Percentiles rank a stretch among this genome's conserved stretches.
Conservation (phyloP, 2,888 invertebrate genomes). For the Pollenia amentaria region DNA sequence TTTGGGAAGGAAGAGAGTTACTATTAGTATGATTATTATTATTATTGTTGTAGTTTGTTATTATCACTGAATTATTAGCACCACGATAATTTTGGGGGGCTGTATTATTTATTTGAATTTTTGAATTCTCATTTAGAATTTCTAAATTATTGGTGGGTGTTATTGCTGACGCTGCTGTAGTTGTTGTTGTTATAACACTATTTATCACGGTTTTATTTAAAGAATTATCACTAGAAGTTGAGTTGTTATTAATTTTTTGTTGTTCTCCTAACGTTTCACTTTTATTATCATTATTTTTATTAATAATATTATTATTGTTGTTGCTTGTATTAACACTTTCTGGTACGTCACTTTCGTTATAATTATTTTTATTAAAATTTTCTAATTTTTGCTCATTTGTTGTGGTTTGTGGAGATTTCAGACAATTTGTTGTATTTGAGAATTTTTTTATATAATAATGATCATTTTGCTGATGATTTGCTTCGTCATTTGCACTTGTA, state of each 20-base stretch:
- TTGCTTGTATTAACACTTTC: slow-evolving; percentile 67
- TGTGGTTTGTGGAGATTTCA: slow-evolving; percentile 42
- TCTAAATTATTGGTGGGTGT: slow-evolving; percentile 50
- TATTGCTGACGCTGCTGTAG: slow-evolving; percentile 43
- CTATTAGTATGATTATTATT: slow-evolving; percentile 73
- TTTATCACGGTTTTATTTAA: slow-evolving; percentile 70
- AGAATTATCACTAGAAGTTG: slow-evolving; percentile 66
- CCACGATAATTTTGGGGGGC: slow-evolving; percentile 82
- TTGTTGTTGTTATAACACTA: slow-evolving; percentile 70
- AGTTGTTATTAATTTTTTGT: slow-evolving; percentile 64
- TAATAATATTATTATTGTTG: slow-evolving; percentile 21
- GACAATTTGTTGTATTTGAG: slow-evolving; percentile 36
- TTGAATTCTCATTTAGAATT: slow-evolving; percentile 72
- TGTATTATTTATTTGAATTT: slow-evolving; percentile 61
- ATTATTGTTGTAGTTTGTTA: slow-evolving; percentile 79
- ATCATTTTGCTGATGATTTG: slow-evolving; percentile 40
- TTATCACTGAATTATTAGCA: slow-evolving; percentile 83
- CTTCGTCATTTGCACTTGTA: slow-evolving; percentile 58
- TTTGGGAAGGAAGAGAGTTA: slow-evolving; percentile 31
- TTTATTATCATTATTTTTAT: slow-evolving; percentile 63
- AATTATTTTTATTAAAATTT: slow-evolving; percentile 47
- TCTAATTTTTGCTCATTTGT: slow-evolving; percentile 69
- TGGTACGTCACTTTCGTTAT: slow-evolving; percentile 57
- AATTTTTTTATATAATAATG: slow-evolving; percentile 56
- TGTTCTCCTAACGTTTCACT: slow-evolving; percentile 58